A percentile compares a stretch with the other conserved stretches of the same genome.
phyloP scores from a whole-genome alignment of 2,113 vertebrate species.

The Thunnus thynnus region DNA sequence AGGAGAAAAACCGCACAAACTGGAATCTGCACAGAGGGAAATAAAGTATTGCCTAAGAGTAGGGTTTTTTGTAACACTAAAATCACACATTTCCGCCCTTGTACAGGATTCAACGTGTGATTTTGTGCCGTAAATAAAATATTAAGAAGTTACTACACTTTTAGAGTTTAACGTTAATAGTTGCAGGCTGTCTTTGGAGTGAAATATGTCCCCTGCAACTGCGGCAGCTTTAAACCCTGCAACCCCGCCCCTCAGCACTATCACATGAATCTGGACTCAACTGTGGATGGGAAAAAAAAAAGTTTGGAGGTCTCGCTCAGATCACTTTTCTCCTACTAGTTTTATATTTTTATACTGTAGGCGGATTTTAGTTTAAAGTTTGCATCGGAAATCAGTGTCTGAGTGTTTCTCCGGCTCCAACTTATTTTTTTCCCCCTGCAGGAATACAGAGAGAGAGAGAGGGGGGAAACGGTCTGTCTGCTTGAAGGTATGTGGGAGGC shows the following conservation, averaged over 20 bases:
- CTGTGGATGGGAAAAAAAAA: slow-evolving; percentile 74
- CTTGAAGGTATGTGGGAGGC: slow-evolving; percentile 82
- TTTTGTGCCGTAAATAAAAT: not conserved
- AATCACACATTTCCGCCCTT: not conserved
- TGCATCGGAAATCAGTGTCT: slow-evolving; percentile 22
- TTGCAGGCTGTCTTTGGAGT: slow-evolving; percentile 28
- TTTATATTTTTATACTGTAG: not conserved
- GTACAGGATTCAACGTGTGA: not conserved
- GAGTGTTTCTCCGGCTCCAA: slow-evolving; percentile 48
- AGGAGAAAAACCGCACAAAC: slow-evolving; percentile 1
- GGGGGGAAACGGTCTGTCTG: slow-evolving; percentile 68
- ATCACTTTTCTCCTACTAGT: slow-evolving; percentile 31
- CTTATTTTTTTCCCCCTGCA: slow-evolving; percentile 52
- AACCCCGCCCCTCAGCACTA: slow-evolving; percentile 81
- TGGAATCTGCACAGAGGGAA: not conserved
- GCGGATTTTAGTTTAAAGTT: not conserved
- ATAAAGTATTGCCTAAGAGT: not conserved
- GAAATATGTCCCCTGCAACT: slow-evolving; percentile 66
- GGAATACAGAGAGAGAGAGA: slow-evolving; percentile 49
- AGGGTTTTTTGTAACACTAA: not conserved
- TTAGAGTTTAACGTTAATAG: slow-evolving; percentile 2
- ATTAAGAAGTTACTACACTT: not conserved
- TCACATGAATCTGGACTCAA: slow-evolving; percentile 80
- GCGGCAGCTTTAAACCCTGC: slow-evolving; percentile 81
- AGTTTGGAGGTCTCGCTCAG: slow-evolving; percentile 71